Percentiles rank a stretch among this genome's conserved stretches.
Conservation (phyloP, 2,113 vertebrate species). For the Desmodus rotundus region DNA sequence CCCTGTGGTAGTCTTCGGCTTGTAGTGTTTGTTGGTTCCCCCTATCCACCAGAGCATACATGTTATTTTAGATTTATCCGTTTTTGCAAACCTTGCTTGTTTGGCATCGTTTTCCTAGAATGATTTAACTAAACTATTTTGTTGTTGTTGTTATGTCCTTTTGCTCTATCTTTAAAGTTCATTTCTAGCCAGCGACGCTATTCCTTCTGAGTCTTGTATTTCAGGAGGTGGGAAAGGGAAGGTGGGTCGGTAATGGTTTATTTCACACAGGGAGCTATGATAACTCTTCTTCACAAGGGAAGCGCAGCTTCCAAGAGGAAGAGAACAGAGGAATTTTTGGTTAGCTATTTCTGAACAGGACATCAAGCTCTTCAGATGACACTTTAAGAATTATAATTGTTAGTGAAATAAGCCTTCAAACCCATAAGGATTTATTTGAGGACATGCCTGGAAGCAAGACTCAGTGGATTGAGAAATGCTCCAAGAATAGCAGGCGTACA, state of each 20-base stretch:
- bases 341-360: neutral
- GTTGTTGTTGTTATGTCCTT: neutral
- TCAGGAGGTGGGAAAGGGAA: neutral
- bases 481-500: neutral
- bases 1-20: neutral
- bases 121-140: neutral
- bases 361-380: neutral
- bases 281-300: neutral
- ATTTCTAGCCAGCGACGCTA: neutral
- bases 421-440: neutral
- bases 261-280: neutral
- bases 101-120: neutral
- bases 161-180: neutral
- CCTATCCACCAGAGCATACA: neutral
- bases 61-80: neutral
- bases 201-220: neutral
- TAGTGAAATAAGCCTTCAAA: neutral
- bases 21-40: accelerated
- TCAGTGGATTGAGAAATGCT: neutral
- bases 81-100: neutral
- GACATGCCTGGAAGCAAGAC: neutral
- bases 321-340: neutral
- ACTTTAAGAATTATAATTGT: neutral
- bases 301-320: neutral
- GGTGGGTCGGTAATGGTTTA: neutral